Conservation (phyloP, 2,113 vertebrate species). For the Sebastes schlegelii region DNA sequence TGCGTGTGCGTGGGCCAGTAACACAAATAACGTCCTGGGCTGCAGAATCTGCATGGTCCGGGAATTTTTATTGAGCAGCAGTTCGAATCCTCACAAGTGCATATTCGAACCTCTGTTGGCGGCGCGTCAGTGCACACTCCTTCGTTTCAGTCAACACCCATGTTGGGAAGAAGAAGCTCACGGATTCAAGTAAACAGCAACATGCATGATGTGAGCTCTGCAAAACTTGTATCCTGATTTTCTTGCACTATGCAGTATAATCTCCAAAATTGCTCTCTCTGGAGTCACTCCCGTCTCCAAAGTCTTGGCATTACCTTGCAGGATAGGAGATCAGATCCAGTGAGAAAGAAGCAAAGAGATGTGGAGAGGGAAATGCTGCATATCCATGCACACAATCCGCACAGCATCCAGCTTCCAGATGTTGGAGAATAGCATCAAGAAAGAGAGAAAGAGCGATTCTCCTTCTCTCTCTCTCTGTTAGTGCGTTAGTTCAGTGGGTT, state of each 20-base stretch:
- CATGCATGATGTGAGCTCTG: conserved; percentile 24
- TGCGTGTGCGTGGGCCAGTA: conserved; percentile 66
- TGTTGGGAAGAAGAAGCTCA: conserved; percentile 33
- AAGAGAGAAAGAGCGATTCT: neutral
- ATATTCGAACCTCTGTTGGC: conserved; percentile 48
- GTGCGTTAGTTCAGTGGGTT: conserved; percentile 63
- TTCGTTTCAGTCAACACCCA: conserved; percentile 75
- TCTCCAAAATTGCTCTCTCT: neutral
- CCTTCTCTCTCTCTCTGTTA: neutral
- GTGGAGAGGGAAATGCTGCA: conserved; percentile 42
- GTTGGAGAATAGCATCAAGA: neutral
- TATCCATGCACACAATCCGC: conserved; percentile 13
- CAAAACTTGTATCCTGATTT: conserved; percentile 40
- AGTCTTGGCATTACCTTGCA: conserved; percentile 43
- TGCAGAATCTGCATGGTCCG: conserved; percentile 81
- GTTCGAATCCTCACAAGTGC: conserved; percentile 63
- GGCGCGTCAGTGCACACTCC: conserved; percentile 25
- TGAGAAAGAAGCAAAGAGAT: neutral
- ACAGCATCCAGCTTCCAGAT: conserved; percentile 32
- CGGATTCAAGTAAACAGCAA: neutral
- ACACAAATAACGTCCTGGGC: conserved; percentile 72
- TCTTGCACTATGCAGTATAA: conserved; percentile 23
- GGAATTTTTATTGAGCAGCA: conserved; percentile 35
- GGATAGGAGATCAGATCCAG: conserved; percentile 42
- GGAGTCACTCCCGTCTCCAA: conserved; percentile 47